These are phyloP conservation scores for Percopsis transmontana DNA, from an alignment of 2,113 vertebrate species.

Conservation along the genomic window DNA sequence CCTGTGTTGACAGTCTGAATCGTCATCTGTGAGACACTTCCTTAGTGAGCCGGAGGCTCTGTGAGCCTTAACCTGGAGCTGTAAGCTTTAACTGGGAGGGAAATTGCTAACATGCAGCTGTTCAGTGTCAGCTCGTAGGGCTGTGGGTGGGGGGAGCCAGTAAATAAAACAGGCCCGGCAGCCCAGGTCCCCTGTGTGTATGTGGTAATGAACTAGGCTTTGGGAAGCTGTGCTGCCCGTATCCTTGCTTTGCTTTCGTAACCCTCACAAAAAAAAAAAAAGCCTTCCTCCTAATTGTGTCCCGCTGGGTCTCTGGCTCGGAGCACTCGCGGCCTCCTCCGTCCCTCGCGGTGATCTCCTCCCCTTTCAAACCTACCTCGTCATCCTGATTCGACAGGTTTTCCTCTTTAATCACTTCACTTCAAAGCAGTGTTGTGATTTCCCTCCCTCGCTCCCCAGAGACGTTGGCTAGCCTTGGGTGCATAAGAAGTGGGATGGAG, in stretches of 20 bases:
- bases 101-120: constrained; percentile 52
- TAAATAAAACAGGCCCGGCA: constrained; percentile 40
- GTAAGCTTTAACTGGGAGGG: constrained; percentile 51
- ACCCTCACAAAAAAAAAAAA: constrained; percentile 54
- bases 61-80: constrained; percentile 40
- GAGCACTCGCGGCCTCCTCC: constrained; percentile 66
- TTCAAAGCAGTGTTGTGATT: constrained; percentile 68
- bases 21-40: constrained; percentile 29
- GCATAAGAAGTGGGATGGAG: constrained; percentile 53
- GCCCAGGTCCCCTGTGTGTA: constrained; percentile 23
- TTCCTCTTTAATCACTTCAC: constrained; percentile 68
- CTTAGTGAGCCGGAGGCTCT: constrained; percentile 24
- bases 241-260: constrained; percentile 71
- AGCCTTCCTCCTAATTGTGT: constrained; percentile 72
- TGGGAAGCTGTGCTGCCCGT: constrained; percentile 50
- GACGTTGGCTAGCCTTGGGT: constrained; percentile 41
- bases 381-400: constrained; percentile 68
- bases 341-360: constrained; percentile 64
- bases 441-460: constrained; percentile 48
- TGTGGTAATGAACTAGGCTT: constrained; percentile 63
- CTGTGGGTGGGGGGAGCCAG: constrained; percentile 23
- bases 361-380: constrained; percentile 53
- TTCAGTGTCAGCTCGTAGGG: constrained; percentile 34
- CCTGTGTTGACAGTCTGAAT: constrained; percentile 28
- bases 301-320: constrained; percentile 59